phyloP scores from a whole-genome alignment of 2,888 invertebrate species.

The Cerceris rybyensis region DNA sequence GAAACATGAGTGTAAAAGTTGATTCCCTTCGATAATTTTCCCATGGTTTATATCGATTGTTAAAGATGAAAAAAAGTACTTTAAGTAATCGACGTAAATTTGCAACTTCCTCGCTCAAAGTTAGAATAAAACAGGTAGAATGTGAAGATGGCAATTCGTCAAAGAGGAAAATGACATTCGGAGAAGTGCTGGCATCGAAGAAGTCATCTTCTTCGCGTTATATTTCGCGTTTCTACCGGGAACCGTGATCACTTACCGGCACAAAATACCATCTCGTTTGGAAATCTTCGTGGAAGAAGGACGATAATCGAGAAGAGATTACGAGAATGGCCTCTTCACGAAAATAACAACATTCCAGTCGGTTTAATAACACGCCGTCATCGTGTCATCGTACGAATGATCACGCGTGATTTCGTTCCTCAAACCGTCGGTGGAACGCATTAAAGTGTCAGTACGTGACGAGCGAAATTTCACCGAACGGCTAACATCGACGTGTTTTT shows the following conservation, averaged over 20 bases:
- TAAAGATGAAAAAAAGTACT: too few relatives aligned
- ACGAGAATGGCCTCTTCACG: slow-evolving; percentile 11
- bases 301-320: slow-evolving; percentile 13
- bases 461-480: slow-evolving; percentile 46
- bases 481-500: slow-evolving; percentile 16
- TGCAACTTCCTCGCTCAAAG: too few relatives aligned
- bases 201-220: too few relatives aligned
- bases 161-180: too few relatives aligned
- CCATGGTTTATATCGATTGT: too few relatives aligned
- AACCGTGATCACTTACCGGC: too few relatives aligned
- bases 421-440: slow-evolving; percentile 14
- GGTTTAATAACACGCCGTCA: slow-evolving; percentile 32
- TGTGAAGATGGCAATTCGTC: too few relatives aligned
- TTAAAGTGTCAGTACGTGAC: slow-evolving; percentile 52
- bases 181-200: too few relatives aligned
- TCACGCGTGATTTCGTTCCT: background rate
- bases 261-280: too few relatives aligned
- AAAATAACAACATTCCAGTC: slow-evolving; percentile 15
- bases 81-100: too few relatives aligned
- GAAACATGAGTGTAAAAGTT: slow-evolving; percentile 38
- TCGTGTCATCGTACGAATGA: background rate
- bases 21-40: background rate
- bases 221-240: too few relatives aligned
- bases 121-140: too few relatives aligned
- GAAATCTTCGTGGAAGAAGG: background rate